Evolutionary conservation across 2,797 vertebrate genomes (phyloP).

Genomic region (Oryzias dopingdopingensis): DNA sequence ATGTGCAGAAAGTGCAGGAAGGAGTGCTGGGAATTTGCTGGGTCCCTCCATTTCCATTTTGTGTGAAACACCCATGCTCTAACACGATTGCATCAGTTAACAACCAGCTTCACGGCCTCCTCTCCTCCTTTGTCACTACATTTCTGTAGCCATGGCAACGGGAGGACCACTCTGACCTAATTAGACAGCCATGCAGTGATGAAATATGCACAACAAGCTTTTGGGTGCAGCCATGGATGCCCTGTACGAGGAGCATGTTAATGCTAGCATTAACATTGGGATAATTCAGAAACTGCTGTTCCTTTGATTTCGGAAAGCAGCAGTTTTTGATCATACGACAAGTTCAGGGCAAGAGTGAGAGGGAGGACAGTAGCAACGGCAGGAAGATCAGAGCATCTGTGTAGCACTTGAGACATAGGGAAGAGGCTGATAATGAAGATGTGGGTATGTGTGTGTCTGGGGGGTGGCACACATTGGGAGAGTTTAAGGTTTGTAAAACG

Average conservation of each 20-base stretch:
- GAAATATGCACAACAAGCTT: slow-evolving; percentile 72
- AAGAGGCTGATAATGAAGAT: not conserved
- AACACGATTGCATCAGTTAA: slow-evolving; percentile 45
- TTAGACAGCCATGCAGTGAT: slow-evolving; percentile 72
- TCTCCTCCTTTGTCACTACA: slow-evolving; percentile 34
- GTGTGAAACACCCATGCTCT: slow-evolving; percentile 47
- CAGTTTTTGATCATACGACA: slow-evolving; percentile 6
- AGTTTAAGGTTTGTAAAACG: slow-evolving; percentile 17
- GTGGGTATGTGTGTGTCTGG: slow-evolving; percentile 1
- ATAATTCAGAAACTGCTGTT: slow-evolving; percentile 31
- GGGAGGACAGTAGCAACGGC: slow-evolving; percentile 8
- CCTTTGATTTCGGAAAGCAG: slow-evolving; percentile 14
- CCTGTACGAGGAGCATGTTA: slow-evolving; percentile 53
- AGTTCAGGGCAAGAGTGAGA: slow-evolving; percentile 15
- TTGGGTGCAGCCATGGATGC: slow-evolving; percentile 25
- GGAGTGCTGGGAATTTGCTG: too few relatives aligned
- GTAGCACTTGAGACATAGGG: not conserved
- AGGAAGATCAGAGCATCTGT: slow-evolving; percentile 3
- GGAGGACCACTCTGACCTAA: slow-evolving; percentile 74
- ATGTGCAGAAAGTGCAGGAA: too few relatives aligned
- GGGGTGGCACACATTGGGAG: not conserved
- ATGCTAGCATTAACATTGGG: slow-evolving; percentile 31
- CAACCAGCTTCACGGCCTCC: slow-evolving; percentile 36
- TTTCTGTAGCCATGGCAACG: slow-evolving; percentile 76
- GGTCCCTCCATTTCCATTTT: slow-evolving; percentile 14